Conservation (phyloP, 2,888 invertebrate species). For the Hypselothyrea guttata region DNA sequence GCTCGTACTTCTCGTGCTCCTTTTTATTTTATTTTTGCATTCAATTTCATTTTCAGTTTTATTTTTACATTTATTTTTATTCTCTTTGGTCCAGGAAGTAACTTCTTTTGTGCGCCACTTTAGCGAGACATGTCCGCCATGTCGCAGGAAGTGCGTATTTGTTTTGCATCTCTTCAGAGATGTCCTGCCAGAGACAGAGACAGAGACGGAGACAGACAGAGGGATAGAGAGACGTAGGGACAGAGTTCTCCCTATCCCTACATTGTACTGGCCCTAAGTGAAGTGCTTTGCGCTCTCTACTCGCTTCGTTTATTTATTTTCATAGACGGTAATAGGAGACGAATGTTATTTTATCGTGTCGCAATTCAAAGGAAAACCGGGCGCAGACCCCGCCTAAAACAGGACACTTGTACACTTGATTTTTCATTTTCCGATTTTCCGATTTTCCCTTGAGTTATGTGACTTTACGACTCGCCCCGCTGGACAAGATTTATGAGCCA, state of each 20-base stretch:
- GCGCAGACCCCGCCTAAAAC: constrained; percentile 22
- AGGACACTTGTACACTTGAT: constrained; percentile 52
- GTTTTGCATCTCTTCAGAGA: constrained; percentile 68
- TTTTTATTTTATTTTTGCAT: not conserved
- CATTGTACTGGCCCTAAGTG: constrained; percentile 39
- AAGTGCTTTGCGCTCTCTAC: constrained; percentile 36
- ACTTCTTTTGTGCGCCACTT: constrained; percentile 73
- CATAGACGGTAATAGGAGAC: constrained; percentile 68
- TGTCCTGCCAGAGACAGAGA: not conserved
- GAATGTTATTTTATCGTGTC: constrained; percentile 77
- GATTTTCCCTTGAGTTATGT: constrained; percentile 56
- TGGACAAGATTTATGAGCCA: constrained; percentile 71
- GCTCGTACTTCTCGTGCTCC: constrained; percentile 9
- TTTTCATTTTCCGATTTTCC: constrained; percentile 9
- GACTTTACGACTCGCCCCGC: constrained; percentile 58
- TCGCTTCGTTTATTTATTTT: constrained; percentile 57
- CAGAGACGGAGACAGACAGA: constrained; percentile 18
- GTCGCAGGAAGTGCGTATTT: constrained; percentile 76
- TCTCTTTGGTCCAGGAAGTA: constrained; percentile 68
- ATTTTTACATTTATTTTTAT: too few species aligned
- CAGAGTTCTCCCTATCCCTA: constrained; percentile 30
- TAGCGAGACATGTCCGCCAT: constrained; percentile 58
- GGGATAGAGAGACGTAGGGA: constrained; percentile 11
- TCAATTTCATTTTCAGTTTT: not conserved
- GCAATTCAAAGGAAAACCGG: constrained; percentile 69